Conservation (phyloP, 2,797 vertebrate genomes). For the Kryptopterus vitreolus region DNA sequence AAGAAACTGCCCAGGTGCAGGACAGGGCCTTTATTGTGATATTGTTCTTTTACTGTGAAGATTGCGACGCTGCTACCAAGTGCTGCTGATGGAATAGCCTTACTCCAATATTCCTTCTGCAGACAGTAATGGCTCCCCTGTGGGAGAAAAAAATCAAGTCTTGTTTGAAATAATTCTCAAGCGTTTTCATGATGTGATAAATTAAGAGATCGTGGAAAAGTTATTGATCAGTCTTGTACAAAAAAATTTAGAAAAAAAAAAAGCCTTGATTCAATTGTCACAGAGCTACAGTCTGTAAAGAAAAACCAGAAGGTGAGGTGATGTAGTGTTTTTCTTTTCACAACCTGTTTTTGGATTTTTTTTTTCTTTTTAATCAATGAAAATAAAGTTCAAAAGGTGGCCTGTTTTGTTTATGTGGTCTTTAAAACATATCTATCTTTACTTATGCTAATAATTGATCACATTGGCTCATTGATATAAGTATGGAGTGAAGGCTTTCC, state of each 20-base stretch:
- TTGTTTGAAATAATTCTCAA: background rate
- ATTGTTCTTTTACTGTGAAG: background rate
- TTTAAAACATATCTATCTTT: no score
- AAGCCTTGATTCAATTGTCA: background rate
- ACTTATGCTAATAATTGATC: no score
- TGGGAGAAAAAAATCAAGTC: background rate
- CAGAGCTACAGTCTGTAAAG: background rate
- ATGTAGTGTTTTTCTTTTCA: no score
- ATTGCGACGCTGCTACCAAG: conserved; percentile 13
- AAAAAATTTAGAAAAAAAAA: background rate
- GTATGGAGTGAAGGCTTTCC: no score
- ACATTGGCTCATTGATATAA: no score
- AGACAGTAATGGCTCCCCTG: background rate
- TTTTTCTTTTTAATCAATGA: background rate
- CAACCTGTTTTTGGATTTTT: no score
- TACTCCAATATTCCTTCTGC: background rate
- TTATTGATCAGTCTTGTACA: background rate
- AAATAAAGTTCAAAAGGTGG: conserved; percentile 1
- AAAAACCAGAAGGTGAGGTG: background rate
- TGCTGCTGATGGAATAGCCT: background rate
- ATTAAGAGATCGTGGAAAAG: background rate
- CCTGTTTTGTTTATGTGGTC: background rate
- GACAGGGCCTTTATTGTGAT: background rate
- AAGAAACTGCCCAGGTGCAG: background rate
- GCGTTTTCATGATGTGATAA: background rate